These are phyloP conservation scores for Lagodon rhomboides DNA, from an alignment of 2,797 vertebrate genomes.

Conservation along the genomic window DNA sequence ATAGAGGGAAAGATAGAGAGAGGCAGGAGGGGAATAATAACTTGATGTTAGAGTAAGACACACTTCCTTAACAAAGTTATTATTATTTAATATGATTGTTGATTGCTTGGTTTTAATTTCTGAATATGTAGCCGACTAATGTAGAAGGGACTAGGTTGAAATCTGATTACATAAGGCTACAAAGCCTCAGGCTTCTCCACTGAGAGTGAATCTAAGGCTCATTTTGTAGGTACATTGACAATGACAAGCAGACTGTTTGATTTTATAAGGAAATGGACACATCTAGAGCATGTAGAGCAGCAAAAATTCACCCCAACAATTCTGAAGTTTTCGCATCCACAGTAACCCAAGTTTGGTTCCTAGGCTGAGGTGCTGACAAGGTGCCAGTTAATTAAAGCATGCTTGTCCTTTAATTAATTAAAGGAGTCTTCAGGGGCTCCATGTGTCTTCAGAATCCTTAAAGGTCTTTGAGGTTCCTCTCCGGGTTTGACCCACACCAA, in stretches of 20 bases:
- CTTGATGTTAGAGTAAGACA: constrained; percentile 21
- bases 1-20: constrained; percentile 40
- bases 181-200: constrained; percentile 28
- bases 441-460: constrained; percentile 38
- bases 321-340: constrained; percentile 22
- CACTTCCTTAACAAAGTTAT: constrained; percentile 47
- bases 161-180: constrained; percentile 52
- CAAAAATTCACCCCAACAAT: constrained; percentile 24
- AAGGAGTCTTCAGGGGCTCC: constrained; percentile 27
- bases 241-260: constrained; percentile 46
- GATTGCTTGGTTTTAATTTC: constrained; percentile 39
- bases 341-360: constrained; percentile 32
- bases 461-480: constrained; percentile 49
- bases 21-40: constrained; percentile 13
- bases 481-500: constrained; percentile 37
- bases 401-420: constrained; percentile 52
- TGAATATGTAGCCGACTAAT: constrained; percentile 25
- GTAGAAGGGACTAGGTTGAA: constrained; percentile 35
- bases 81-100: constrained; percentile 15
- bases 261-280: constrained; percentile 51
- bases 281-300: constrained; percentile 36
- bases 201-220: constrained; percentile 45
- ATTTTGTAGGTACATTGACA: constrained; percentile 49
- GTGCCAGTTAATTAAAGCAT: constrained; percentile 52
- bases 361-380: constrained; percentile 27